Conservation (phyloP, 2,888 invertebrate genomes). For the Calephelis perditalis region DNA sequence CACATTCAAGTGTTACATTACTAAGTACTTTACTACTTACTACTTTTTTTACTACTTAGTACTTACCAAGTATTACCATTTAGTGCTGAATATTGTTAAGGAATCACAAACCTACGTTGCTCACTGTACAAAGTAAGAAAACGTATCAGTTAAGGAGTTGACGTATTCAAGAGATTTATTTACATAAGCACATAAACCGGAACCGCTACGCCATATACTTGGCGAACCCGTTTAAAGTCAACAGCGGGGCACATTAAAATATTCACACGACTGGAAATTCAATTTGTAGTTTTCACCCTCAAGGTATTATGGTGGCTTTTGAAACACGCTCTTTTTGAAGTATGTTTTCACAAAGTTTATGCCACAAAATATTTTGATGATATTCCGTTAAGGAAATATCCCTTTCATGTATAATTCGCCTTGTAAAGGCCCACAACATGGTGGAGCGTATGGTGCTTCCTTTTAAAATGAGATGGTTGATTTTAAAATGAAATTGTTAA, state of each 20-base stretch:
- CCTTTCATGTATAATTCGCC: constrained; percentile 2
- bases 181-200: not conserved
- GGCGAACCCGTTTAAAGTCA: constrained; percentile 32
- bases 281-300: constrained; percentile 55
- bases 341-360: constrained; percentile 11
- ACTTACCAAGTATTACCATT: too few relatives aligned
- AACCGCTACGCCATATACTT: not conserved
- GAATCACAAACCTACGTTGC: too few relatives aligned
- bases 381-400: constrained; percentile 4
- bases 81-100: too few relatives aligned
- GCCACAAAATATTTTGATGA: constrained; percentile 7
- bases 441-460: too few relatives aligned
- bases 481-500: too few relatives aligned
- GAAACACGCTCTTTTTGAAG: constrained; percentile 13
- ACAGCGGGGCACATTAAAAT: constrained; percentile 51
- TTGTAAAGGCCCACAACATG: not conserved
- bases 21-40: too few relatives aligned
- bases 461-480: too few relatives aligned
- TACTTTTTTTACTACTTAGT: too few relatives aligned
- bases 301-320: constrained; percentile 39
- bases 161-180: constrained; percentile 4
- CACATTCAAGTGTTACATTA: too few relatives aligned
- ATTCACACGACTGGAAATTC: constrained; percentile 60
- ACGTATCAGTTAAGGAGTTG: not conserved
- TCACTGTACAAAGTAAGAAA: not conserved